Percentiles rank a stretch among this genome's conserved stretches.
phyloP scores from a whole-genome alignment of 2,888 invertebrate species.

The Lasioglossum morio region DNA sequence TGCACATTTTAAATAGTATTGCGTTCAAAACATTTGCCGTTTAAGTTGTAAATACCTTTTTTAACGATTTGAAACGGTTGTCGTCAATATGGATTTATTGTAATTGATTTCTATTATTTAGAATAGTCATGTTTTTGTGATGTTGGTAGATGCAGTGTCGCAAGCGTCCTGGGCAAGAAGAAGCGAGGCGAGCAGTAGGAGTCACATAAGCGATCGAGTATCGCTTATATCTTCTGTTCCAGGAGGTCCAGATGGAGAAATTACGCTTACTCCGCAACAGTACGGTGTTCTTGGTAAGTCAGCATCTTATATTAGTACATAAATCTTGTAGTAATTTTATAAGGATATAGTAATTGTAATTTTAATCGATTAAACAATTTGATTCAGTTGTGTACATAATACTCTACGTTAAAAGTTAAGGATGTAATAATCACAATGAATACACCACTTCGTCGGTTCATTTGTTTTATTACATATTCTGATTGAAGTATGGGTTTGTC shows the following conservation, averaged over 20 bases:
- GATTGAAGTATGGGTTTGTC: neutral
- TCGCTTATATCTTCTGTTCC: conserved; percentile 82
- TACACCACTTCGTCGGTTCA: neutral
- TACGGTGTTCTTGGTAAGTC: conserved; percentile 95
- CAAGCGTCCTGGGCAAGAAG: conserved; percentile 83
- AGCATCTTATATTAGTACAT: neutral
- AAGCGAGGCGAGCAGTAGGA: conserved; percentile 82
- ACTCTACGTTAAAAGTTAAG: neutral
- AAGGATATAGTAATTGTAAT: neutral
- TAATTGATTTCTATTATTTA: neutral
- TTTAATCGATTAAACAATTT: neutral
- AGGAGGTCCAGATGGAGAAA: conserved; percentile 86
- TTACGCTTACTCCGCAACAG: conserved; percentile 93
- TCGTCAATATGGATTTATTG: neutral
- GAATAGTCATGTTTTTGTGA: neutral
- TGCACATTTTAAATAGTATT: neutral
- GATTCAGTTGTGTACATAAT: neutral
- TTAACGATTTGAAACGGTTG: neutral
- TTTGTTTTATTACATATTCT: neutral
- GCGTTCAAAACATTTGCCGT: too few species aligned
- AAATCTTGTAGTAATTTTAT: neutral
- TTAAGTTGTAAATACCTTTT: neutral
- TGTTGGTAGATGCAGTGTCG: conserved; percentile 77
- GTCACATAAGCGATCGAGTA: conserved; percentile 82
- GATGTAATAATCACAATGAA: neutral